These are phyloP conservation scores for Lindbergichthys nudifrons DNA, from an alignment of 2,797 vertebrate species.

Conservation along the genomic window DNA sequence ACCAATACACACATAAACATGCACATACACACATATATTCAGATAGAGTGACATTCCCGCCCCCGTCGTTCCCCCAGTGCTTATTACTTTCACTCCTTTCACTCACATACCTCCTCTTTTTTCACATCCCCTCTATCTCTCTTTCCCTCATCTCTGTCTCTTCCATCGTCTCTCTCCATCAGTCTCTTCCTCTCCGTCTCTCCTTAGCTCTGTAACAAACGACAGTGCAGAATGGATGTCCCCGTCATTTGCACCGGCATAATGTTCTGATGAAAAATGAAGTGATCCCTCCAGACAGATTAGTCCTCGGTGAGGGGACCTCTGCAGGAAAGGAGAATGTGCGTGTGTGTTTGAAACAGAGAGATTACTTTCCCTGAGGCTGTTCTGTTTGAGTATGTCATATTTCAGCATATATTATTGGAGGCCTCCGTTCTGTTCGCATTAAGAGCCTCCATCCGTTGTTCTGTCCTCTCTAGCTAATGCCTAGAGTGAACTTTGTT, in stretches of 20 bases:
- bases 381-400: conserved; percentile 60
- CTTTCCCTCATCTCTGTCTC: conserved; percentile 23
- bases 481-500: conserved; percentile 43
- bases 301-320: conserved; percentile 74
- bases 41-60: conserved; percentile 2
- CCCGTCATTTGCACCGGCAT: conserved; percentile 74
- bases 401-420: conserved; percentile 68
- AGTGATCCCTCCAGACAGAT: conserved; percentile 77
- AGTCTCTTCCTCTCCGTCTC: conserved; percentile 23
- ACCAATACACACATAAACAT: conserved; percentile 25
- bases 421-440: conserved; percentile 40
- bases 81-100: conserved; percentile 14
- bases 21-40: neutral
- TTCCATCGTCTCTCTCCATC: conserved; percentile 30
- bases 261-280: conserved; percentile 83
- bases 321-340: conserved; percentile 48
- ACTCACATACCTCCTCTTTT: conserved; percentile 4
- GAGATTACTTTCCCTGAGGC: conserved; percentile 57
- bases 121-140: conserved; percentile 4
- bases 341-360: conserved; percentile 31
- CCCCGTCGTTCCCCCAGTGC: neutral
- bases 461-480: conserved; percentile 50
- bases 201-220: conserved; percentile 60
- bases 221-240: conserved; percentile 73
- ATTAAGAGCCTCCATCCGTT: conserved; percentile 55